A percentile compares a stretch with the other conserved stretches of the same genome.
phyloP scores from a whole-genome alignment of 1,140 invertebrate genomes.

The Metaphire vulgaris region DNA sequence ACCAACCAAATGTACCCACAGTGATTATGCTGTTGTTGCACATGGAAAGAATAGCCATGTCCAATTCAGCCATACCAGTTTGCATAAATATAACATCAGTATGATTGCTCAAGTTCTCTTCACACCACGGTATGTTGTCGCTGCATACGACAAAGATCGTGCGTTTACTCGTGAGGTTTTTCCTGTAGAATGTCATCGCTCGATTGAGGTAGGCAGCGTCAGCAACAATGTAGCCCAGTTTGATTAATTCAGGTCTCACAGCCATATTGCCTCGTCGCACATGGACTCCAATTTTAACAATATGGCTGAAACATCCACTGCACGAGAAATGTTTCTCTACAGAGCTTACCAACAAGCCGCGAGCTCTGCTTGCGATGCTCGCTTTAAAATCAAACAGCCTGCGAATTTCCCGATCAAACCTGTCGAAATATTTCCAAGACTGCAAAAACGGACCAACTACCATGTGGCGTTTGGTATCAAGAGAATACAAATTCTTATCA shows the following conservation, averaged over 20 bases:
- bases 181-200: slow-evolving; percentile 6
- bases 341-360: background rate
- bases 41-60: slow-evolving; percentile 36
- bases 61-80: slow-evolving; percentile 32
- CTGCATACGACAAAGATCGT: slow-evolving; percentile 13
- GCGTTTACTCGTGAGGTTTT: background rate
- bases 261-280: slow-evolving; percentile 9
- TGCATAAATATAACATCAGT: background rate
- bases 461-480: background rate
- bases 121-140: slow-evolving; percentile 14
- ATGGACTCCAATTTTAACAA: slow-evolving; percentile 14
- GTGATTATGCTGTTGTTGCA: slow-evolving; percentile 43
- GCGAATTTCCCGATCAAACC: background rate
- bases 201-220: slow-evolving; percentile 2
- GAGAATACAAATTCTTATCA: background rate
- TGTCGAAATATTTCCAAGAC: slow-evolving; percentile 22
- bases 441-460: slow-evolving; percentile 15
- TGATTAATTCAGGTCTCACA: background rate
- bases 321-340: background rate
- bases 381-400: slow-evolving; percentile 5
- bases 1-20: slow-evolving; percentile 43
- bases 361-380: background rate
- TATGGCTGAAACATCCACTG: background rate
- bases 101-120: background rate
- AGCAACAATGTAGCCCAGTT: slow-evolving; percentile 9